phyloP scores from a whole-genome alignment of 2,888 invertebrate genomes.

The Yponomeuta plumbellus region DNA sequence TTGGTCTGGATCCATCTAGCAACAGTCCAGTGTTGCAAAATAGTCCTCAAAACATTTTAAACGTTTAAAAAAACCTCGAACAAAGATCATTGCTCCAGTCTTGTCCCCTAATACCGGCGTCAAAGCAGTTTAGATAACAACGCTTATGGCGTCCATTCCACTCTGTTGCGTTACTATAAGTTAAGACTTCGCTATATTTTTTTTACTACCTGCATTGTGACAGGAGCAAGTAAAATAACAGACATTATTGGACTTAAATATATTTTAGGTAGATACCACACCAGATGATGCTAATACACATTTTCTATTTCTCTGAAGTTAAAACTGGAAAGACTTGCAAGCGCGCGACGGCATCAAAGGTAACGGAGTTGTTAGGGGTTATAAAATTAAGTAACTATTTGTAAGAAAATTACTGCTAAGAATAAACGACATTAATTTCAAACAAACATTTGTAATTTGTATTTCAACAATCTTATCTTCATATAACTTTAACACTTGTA shows the following conservation, averaged over 20 bases:
- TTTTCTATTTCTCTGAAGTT: neutral
- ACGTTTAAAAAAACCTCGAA: too few relatives aligned
- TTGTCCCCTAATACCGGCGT: neutral
- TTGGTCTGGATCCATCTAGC: too few relatives aligned
- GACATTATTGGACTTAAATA: too few relatives aligned
- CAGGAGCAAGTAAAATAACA: too few relatives aligned
- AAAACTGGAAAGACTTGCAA: neutral
- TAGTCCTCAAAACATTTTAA: too few relatives aligned
- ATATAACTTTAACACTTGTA: slow-evolving; percentile 16
- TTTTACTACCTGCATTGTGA: too few relatives aligned
- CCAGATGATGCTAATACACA: too few relatives aligned
- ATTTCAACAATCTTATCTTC: slow-evolving; percentile 10
- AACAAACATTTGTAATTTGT: slow-evolving; percentile 3
- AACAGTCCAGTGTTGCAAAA: too few relatives aligned
- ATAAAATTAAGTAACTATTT: slow-evolving; percentile 18
- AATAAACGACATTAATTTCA: slow-evolving; percentile 11
- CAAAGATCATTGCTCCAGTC: too few relatives aligned
- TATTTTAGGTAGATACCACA: too few relatives aligned
- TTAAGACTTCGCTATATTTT: neutral
- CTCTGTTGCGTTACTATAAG: neutral
- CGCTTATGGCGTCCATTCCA: neutral
- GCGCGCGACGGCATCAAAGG: neutral
- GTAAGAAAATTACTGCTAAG: slow-evolving; percentile 22
- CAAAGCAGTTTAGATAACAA: neutral
- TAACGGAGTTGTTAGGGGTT: neutral